Percentiles rank a stretch among this genome's conserved stretches.
Evolutionary conservation across 2,888 invertebrate genomes (phyloP).

Genomic region (Drosophila mimetica): DNA sequence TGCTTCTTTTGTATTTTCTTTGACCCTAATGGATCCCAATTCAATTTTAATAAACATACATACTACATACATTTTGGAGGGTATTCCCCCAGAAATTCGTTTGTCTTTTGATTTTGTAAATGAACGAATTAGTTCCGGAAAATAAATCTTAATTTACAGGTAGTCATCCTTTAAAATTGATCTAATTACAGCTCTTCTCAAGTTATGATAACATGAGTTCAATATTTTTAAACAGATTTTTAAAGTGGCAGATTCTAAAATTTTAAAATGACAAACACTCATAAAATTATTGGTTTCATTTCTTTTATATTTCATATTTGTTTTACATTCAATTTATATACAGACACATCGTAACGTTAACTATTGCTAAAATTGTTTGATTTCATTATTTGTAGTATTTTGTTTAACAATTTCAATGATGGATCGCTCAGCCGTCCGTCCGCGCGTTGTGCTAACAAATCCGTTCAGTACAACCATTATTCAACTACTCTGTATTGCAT

Average conservation of each 20-base stretch:
- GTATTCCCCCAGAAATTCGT: slow-evolving; percentile 12
- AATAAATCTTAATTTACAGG: too few relatives aligned
- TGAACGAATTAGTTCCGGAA: too few relatives aligned
- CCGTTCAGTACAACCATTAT: slow-evolving; percentile 72
- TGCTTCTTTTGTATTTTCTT: slow-evolving; percentile 50
- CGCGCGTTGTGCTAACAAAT: slow-evolving; percentile 67
- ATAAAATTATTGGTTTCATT: slow-evolving; percentile 12
- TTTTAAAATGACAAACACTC: background rate
- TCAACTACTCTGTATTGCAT: slow-evolving; percentile 47
- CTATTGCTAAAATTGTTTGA: slow-evolving; percentile 63
- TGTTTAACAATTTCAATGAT: slow-evolving; percentile 71
- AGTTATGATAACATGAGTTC: too few relatives aligned
- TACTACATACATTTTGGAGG: slow-evolving; percentile 14
- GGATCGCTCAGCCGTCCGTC: slow-evolving; percentile 59
- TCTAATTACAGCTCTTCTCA: too few relatives aligned
- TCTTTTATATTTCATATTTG: slow-evolving; percentile 59
- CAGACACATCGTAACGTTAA: slow-evolving; percentile 71
- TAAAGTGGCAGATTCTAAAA: too few relatives aligned
- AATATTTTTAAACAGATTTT: too few relatives aligned
- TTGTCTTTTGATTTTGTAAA: background rate
- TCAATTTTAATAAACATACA: slow-evolving; percentile 39
- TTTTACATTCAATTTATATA: slow-evolving; percentile 68
- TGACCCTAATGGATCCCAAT: slow-evolving; percentile 21
- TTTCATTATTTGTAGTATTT: slow-evolving; percentile 50
- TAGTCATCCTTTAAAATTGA: too few relatives aligned